Conservation (phyloP, 2,888 invertebrate genomes). For the Lepas anatifera region DNA sequence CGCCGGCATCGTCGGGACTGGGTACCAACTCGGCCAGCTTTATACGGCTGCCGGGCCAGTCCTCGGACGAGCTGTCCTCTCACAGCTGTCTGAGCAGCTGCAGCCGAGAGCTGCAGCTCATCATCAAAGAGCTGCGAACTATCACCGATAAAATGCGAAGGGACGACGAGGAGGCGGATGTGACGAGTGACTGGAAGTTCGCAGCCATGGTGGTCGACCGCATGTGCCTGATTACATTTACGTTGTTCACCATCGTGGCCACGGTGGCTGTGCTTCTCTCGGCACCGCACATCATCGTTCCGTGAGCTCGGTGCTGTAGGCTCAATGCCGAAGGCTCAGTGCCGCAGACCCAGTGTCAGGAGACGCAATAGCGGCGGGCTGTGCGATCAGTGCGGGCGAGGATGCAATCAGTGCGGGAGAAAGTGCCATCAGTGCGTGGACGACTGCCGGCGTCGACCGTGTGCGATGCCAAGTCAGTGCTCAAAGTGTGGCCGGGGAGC, state of each 20-base stretch:
- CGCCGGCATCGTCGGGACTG: slow-evolving; percentile 17
- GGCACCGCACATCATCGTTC: slow-evolving; percentile 57
- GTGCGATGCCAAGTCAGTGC: too few relatives aligned
- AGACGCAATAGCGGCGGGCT: too few relatives aligned
- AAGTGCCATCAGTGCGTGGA: too few relatives aligned
- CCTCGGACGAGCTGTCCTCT: slow-evolving; percentile 46
- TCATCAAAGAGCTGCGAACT: slow-evolving; percentile 80
- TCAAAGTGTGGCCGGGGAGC: too few relatives aligned
- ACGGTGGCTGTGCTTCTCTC: slow-evolving; percentile 93
- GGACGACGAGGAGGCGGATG: slow-evolving; percentile 86
- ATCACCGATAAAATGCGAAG: slow-evolving; percentile 88
- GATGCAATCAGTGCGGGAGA: too few relatives aligned
- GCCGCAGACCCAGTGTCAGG: too few relatives aligned
- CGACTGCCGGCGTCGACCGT: too few relatives aligned
- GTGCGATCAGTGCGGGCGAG: too few relatives aligned
- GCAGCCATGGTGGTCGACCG: slow-evolving; percentile 99
- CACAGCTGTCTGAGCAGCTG: slow-evolving; percentile 39
- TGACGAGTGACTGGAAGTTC: slow-evolving; percentile 98
- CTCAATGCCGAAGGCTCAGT: too few relatives aligned
- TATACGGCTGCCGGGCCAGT: slow-evolving; percentile 41
- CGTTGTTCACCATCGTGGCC: slow-evolving; percentile 93
- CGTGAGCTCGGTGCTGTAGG: slow-evolving; percentile 4
- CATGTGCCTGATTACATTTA: slow-evolving; percentile 99
- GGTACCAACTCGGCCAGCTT: slow-evolving; percentile 27
- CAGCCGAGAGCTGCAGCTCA: slow-evolving; percentile 75